Evolutionary conservation across 1,140 invertebrate genomes (phyloP).

Genomic region (Ips nitidus): DNA sequence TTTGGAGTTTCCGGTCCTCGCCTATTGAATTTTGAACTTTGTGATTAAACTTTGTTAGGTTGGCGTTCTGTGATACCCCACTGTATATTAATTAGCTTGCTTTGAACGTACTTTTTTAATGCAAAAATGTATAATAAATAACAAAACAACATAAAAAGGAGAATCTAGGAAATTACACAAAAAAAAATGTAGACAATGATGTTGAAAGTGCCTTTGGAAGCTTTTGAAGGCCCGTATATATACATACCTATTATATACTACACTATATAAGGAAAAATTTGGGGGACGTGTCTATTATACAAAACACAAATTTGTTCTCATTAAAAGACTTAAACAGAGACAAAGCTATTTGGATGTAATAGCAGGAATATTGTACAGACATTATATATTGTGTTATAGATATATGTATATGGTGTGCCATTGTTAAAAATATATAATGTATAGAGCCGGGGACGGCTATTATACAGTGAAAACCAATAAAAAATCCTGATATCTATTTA

Average conservation of each 20-base stretch:
- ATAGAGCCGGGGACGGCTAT: constrained; percentile 44
- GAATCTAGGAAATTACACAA: constrained; percentile 21
- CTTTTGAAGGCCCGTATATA: background rate
- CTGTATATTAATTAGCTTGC: constrained; percentile 25
- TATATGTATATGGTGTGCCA: constrained; percentile 52
- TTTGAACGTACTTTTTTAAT: constrained; percentile 4
- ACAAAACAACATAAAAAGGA: background rate
- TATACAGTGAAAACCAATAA: constrained; percentile 47
- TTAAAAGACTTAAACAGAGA: constrained; percentile 12
- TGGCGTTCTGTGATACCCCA: constrained; percentile 43
- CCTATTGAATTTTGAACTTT: background rate
- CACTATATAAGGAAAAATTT: constrained; percentile 18
- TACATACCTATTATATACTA: constrained; percentile 3
- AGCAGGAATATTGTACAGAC: constrained; percentile 36
- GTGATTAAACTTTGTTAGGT: constrained; percentile 12
- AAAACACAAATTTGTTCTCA: background rate
- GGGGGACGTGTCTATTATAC: background rate
- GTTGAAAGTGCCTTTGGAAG: constrained; percentile 41
- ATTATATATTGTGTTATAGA: constrained; percentile 52
- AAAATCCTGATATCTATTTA: constrained; percentile 42
- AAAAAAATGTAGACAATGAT: constrained; percentile 38
- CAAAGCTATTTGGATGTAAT: constrained; percentile 12
- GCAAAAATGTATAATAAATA: no score
- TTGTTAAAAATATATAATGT: constrained; percentile 46
- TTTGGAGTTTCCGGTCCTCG: constrained; percentile 2